Evolutionary conservation across 2,113 vertebrate species (phyloP).

Genomic region (Xerus inauris): DNA sequence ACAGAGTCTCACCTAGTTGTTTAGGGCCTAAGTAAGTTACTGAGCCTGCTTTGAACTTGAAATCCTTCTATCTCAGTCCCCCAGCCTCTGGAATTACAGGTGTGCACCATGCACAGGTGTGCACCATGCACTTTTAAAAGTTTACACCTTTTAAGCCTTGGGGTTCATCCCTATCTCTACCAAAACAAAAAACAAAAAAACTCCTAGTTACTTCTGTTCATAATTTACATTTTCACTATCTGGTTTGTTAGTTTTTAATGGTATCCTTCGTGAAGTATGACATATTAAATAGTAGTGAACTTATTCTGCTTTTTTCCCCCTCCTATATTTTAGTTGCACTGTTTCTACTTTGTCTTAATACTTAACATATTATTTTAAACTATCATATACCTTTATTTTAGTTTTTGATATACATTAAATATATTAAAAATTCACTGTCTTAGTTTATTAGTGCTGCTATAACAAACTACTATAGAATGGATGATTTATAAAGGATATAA

Average conservation of each 20-base stretch:
- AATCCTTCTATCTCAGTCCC: too few species aligned
- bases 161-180: not conserved
- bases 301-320: not conserved
- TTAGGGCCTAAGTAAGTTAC: too few species aligned
- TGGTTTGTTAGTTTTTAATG: constrained; percentile 13
- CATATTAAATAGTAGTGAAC: not conserved
- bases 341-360: not conserved
- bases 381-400: not conserved
- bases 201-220: not conserved
- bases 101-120: too few species aligned
- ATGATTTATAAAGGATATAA: not conserved
- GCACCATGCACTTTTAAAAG: too few species aligned
- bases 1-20: too few species aligned
- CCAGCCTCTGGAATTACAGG: too few species aligned
- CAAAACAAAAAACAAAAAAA: not conserved
- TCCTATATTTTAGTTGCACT: not conserved
- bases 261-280: too few species aligned
- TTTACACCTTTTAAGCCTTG: too few species aligned
- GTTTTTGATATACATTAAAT: not conserved
- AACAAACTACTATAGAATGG: not conserved
- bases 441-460: not conserved
- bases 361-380: not conserved
- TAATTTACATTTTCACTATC: not conserved
- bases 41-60: too few species aligned
- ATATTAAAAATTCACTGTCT: not conserved